Percentiles rank a stretch among this genome's conserved stretches.
Conservation (phyloP, 2,797 vertebrate species). For the Arrhamphus sclerolepis region DNA sequence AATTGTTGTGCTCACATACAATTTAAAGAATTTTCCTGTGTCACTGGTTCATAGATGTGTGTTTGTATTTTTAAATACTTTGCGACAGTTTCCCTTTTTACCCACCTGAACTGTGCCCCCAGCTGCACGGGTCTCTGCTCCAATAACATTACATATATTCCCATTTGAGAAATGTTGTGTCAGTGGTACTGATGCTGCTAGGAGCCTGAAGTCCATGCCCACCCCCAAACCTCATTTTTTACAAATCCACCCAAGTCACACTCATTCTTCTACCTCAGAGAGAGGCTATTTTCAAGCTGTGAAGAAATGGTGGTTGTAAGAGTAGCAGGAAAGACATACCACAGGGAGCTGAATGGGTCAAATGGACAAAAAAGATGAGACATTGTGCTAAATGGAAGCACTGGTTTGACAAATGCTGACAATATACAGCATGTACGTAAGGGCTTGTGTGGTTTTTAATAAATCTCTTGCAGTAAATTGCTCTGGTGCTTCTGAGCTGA, state of each 20-base stretch:
- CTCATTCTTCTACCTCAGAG: constrained; percentile 16
- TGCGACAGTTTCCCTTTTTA: no score
- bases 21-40: no score
- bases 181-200: constrained; percentile 44
- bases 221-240: constrained; percentile 25
- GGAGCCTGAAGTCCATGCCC: constrained; percentile 13
- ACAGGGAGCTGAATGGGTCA: constrained; percentile 7
- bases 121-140: no score
- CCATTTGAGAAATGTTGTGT: constrained; percentile 48
- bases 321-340: constrained; percentile 1
- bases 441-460: constrained; percentile 1
- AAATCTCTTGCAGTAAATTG: neutral
- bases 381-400: constrained; percentile 11
- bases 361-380: constrained; percentile 26
- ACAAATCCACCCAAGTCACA: constrained; percentile 31
- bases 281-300: neutral
- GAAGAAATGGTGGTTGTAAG: constrained; percentile 30
- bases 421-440: no score
- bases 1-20: no score
- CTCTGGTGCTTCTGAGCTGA: neutral
- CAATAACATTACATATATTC: neutral
- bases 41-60: no score
- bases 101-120: no score
- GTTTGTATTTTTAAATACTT: no score
- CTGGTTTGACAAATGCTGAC: constrained; percentile 29